phyloP scores from a whole-genome alignment of 2,797 vertebrate species.

The Chanos chanos region DNA sequence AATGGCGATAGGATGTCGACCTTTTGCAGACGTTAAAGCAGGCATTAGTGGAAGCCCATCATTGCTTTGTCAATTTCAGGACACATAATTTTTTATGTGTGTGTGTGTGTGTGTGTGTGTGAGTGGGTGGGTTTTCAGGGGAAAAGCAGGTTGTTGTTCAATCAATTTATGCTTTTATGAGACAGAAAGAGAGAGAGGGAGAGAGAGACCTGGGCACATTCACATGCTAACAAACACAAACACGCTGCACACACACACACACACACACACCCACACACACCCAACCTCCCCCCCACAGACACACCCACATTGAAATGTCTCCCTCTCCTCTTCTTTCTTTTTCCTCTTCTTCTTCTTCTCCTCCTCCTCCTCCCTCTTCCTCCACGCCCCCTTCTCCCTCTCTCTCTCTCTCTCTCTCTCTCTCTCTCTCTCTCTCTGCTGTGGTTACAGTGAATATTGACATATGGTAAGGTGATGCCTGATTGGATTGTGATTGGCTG shows the following conservation, averaged over 20 bases:
- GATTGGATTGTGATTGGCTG: conserved; percentile 15
- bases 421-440: conserved; percentile 3
- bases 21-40: too few species aligned
- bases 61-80: too few species aligned
- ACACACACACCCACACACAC: too few species aligned
- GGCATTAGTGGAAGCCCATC: too few species aligned
- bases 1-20: too few species aligned
- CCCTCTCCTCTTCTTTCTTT: not conserved
- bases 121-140: too few species aligned
- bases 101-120: not conserved
- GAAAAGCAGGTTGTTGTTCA: too few species aligned
- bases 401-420: not conserved
- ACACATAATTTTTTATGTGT: too few species aligned
- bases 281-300: not conserved
- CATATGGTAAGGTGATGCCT: not conserved
- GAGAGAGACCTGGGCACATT: too few species aligned
- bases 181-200: not conserved
- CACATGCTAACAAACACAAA: too few species aligned
- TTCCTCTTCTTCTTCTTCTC: conserved; percentile 4
- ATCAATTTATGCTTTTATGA: too few species aligned
- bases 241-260: too few species aligned
- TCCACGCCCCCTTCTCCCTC: not conserved
- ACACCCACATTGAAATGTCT: not conserved
- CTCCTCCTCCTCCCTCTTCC: conserved; percentile 23
- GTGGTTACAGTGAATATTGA: conserved; percentile 28